phyloP scores from a whole-genome alignment of 2,113 vertebrate genomes.

The Sialia sialis region DNA sequence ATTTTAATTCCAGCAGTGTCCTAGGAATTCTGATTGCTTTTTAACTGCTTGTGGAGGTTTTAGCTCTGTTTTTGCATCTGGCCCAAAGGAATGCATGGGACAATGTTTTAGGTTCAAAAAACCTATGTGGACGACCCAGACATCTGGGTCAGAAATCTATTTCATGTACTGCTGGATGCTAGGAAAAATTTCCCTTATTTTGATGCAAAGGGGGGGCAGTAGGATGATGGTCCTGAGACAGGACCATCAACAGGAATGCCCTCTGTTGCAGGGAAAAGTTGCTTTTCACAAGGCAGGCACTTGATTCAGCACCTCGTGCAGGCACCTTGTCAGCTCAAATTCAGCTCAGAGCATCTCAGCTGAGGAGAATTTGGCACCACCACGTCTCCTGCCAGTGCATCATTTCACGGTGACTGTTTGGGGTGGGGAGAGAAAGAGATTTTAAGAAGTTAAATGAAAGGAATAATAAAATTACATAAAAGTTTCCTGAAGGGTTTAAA shows the following conservation, averaged over 20 bases:
- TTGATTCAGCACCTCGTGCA: not conserved
- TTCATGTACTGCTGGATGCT: not conserved
- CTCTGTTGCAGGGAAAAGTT: not conserved
- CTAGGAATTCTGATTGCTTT: not conserved
- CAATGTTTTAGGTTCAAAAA: not conserved
- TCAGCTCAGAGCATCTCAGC: not conserved
- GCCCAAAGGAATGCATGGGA: not conserved
- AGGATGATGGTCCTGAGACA: not conserved
- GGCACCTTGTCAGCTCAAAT: not conserved
- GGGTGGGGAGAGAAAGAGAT: not conserved
- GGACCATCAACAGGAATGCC: not conserved
- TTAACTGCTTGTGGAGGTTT: not conserved
- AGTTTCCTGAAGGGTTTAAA: not conserved
- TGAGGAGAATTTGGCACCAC: not conserved
- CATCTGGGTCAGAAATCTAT: rapidly evolving
- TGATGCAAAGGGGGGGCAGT: not conserved
- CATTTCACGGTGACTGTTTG: not conserved
- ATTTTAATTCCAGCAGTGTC: not conserved
- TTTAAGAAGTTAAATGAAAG: constrained; percentile 44
- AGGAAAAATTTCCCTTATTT: not conserved
- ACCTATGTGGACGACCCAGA: not conserved
- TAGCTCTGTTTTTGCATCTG: not conserved
- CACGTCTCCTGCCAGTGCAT: not conserved
- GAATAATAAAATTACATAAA: constrained; percentile 28
- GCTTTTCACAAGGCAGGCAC: not conserved